Evolutionary conservation across 2,888 invertebrate species (phyloP).

Genomic region (Pandemis corylana): DNA sequence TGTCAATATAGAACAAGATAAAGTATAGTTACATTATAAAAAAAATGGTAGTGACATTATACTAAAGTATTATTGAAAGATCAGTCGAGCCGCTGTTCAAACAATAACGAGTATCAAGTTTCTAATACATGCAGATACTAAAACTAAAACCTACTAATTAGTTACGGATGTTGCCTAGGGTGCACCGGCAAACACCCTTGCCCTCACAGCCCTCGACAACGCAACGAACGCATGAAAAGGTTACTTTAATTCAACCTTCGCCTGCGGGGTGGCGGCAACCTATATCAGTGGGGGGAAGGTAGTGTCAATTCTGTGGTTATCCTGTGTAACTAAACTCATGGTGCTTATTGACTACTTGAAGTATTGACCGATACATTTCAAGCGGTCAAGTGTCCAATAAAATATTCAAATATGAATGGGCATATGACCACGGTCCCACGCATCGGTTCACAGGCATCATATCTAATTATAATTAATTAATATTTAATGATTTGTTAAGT

Average conservation of each 20-base stretch:
- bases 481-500: conserved; percentile 11
- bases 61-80: conserved; percentile 5
- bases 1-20: too few species aligned
- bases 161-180: too few species aligned
- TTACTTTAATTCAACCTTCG: too few species aligned
- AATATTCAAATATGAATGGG: conserved; percentile 57
- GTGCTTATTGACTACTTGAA: not conserved
- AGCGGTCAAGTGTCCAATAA: conserved; percentile 64
- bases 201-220: too few species aligned
- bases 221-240: too few species aligned
- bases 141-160: too few species aligned
- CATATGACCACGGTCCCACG: conserved; percentile 23
- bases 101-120: not conserved
- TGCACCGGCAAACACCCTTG: too few species aligned
- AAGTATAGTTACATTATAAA: too few species aligned
- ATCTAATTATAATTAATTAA: conserved; percentile 16
- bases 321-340: not conserved
- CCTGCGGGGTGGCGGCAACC: too few species aligned
- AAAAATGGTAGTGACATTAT: conserved; percentile 6
- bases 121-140: too few species aligned
- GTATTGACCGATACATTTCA: conserved; percentile 5
- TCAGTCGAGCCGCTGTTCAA: conserved; percentile 23
- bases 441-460: conserved; percentile 2
- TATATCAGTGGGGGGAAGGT: too few species aligned
- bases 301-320: too few species aligned